Evolutionary conservation across 2,888 invertebrate species (phyloP).

Genomic region (Geophilus truncorum): DNA sequence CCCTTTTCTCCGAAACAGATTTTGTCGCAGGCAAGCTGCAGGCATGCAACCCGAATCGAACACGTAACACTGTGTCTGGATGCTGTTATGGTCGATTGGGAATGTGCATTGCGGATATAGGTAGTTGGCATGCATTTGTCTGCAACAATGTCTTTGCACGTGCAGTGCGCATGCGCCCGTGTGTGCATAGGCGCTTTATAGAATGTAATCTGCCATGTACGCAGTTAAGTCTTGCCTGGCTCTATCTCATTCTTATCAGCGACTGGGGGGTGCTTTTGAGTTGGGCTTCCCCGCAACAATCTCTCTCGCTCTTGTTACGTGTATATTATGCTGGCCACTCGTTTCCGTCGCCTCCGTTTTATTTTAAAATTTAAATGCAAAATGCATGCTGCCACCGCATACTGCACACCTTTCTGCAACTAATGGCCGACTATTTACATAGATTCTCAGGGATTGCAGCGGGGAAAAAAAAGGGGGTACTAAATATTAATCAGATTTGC

Average conservation of each 20-base stretch:
- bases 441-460: background rate
- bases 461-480: background rate
- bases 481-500: slow-evolving; percentile 15
- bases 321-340: background rate
- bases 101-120: background rate
- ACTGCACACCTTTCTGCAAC: background rate
- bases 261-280: background rate
- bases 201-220: background rate
- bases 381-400: too few relatives aligned
- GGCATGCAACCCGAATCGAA: background rate
- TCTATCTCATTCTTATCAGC: background rate
- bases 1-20: background rate
- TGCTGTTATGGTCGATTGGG: background rate
- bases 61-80: background rate
- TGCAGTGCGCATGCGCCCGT: too few relatives aligned
- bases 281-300: background rate
- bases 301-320: background rate
- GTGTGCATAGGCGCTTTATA: background rate
- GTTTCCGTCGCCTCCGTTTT: background rate
- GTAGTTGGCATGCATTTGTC: background rate
- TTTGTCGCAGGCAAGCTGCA: background rate
- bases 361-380: background rate
- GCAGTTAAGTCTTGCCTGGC: background rate
- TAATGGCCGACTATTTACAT: slow-evolving; percentile 11
- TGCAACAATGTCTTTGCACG: background rate